Evolutionary conservation across 2,888 invertebrate genomes (phyloP).

Genomic region (Drosophila fulvimacula): DNA sequence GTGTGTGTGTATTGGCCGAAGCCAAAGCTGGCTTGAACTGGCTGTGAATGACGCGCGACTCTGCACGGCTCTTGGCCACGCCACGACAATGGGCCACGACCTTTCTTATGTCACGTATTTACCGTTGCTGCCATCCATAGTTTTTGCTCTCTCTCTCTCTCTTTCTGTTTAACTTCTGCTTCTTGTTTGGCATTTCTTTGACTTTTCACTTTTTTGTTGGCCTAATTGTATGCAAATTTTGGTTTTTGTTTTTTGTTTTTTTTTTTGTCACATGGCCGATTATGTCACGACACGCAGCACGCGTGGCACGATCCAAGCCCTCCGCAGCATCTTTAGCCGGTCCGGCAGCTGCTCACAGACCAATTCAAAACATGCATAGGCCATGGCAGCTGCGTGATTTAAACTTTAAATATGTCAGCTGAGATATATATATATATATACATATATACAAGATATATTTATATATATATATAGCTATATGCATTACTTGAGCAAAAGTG

Average conservation of each 20-base stretch:
- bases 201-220: constrained; percentile 60
- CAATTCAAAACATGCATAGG: constrained; percentile 45
- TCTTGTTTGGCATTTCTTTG: constrained; percentile 49
- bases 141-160: not conserved
- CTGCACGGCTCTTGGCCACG: constrained; percentile 34
- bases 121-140: constrained; percentile 15
- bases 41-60: constrained; percentile 36
- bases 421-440: not conserved
- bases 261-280: constrained; percentile 42
- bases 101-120: constrained; percentile 67
- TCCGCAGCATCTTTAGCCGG: constrained; percentile 4
- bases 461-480: not conserved
- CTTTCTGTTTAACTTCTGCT: not conserved
- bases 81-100: constrained; percentile 56
- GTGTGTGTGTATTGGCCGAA: constrained; percentile 4
- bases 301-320: constrained; percentile 32
- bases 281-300: constrained; percentile 56
- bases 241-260: not conserved
- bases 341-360: constrained; percentile 16
- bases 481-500: constrained; percentile 17
- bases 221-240: constrained; percentile 53
- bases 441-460: not conserved
- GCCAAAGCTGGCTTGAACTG: constrained; percentile 27
- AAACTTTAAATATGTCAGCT: constrained; percentile 35
- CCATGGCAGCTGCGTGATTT: constrained; percentile 50